Base-by-base conservation (phyloP, 2,888 invertebrate genomes). In the Ophraella communa region DNA sequence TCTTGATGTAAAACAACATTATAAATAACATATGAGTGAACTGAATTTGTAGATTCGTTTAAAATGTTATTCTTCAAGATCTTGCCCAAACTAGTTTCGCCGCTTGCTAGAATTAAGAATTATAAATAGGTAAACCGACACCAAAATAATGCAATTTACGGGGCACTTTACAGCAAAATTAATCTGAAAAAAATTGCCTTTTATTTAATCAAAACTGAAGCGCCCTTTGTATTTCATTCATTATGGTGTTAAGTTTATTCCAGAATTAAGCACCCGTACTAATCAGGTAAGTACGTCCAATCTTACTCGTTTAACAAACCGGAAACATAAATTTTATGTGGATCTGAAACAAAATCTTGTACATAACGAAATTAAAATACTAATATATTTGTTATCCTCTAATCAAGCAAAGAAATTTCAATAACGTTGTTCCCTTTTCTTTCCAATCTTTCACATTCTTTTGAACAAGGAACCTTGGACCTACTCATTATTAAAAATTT, bases 1-100 rank as follows among this genome's bases (percentile, higher is more conserved):
- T n/a, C n/a, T n/a, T n/a, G n/a, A n/a, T n/a, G n/a, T n/a, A n/a
- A n/a, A n/a, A n/a, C n/a, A n/a, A n/a, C n/a, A n/a, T n/a, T n/a
- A n/a, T n/a, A n/a, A n/a, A n/a, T n/a, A n/a, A n/a, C n/a, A n/a
- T n/a, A n/a, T n/a, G n/a, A n/a, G n/a, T n/a, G n/a, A n/a, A 14
- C 24, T 51, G 49, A 51, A 51, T 51, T 51, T 27, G 7, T 11
- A 27, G 27, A 51, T 51, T 51, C 49, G 24, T 23, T 14, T 47
- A 4, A 14, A 44, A 30, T 21, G 5, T 14, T 1, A 21, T 2
- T 17, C 14, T 14, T 51, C 5, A 27, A 51, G 17, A 51, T 10
- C 14, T n/a, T 3, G 49, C 27, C 49, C 49, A 51, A 27, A 51
- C 49, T 51, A 60, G 44, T 53, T 53, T 35, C 24, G 20, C 10